Conservation (phyloP, 2,797 vertebrate species). For the Alca torda region DNA sequence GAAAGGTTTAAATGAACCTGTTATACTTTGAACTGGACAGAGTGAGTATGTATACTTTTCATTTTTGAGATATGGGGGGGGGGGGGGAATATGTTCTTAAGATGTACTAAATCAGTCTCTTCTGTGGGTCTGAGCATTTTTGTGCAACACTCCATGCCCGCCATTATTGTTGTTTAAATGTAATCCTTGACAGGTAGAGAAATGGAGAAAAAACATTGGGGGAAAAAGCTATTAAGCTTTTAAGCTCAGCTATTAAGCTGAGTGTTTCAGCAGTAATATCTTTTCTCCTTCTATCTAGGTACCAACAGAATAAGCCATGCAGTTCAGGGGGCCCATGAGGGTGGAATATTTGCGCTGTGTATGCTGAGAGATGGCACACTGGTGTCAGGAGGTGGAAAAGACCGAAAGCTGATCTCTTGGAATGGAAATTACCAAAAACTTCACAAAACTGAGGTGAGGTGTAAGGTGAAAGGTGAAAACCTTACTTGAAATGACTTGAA, state of each 20-base stretch:
- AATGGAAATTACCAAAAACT: conserved; percentile 91
- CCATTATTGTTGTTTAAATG: neutral
- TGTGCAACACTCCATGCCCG: neutral
- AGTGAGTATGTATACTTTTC: neutral
- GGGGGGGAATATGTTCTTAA: neutral
- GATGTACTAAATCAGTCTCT: neutral
- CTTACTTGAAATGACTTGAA: neutral
- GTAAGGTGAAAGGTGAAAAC: too few relatives aligned
- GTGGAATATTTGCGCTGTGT: conserved; percentile 95
- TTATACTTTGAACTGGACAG: neutral
- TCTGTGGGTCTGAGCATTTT: neutral
- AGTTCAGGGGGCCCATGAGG: conserved; percentile 93
- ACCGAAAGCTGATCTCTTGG: conserved; percentile 93
- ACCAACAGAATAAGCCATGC: conserved; percentile 94
- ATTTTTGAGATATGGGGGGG: neutral
- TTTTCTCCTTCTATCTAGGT: conserved; percentile 76
- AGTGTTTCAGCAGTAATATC: neutral
- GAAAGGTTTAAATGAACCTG: neutral
- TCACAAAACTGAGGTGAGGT: conserved; percentile 87
- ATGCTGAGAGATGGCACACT: conserved; percentile 93
- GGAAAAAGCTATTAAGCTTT: neutral
- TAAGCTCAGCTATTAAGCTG: neutral
- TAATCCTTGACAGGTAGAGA: neutral
- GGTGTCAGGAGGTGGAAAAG: conserved; percentile 94
- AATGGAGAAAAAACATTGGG: neutral